Conservation (phyloP, 37 sponge, comb jelly and placozoan genomes). For the Geodia barretti region DNA sequence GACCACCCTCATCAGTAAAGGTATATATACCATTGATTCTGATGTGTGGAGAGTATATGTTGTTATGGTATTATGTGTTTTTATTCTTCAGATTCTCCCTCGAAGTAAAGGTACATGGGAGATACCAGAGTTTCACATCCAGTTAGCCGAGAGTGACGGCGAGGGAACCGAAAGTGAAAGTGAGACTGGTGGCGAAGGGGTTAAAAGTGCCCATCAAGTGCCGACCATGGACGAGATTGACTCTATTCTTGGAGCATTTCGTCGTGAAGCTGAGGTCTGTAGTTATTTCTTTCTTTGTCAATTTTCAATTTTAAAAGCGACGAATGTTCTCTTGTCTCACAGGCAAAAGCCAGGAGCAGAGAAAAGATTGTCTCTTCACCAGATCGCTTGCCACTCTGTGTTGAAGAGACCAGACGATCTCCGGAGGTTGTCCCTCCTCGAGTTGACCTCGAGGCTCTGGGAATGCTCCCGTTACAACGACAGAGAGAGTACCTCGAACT, state of each 20-base stretch:
- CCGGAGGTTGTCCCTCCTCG: no score
- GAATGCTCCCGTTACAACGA: constrained; percentile 11
- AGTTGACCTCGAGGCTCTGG: background rate
- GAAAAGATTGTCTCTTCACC: no score
- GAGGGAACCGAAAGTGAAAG: background rate
- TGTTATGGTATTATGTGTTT: no score
- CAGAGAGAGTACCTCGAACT: constrained; percentile 38
- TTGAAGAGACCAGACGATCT: no score
- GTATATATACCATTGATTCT: no score
- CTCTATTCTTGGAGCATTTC: background rate
- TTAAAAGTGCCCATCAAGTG: background rate
- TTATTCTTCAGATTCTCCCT: constrained; percentile 18
- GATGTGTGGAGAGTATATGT: no score
- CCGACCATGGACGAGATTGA: background rate
- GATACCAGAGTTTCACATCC: constrained; percentile 2
- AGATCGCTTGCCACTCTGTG: no score
- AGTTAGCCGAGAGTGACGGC: background rate
- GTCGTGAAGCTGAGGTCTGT: background rate
- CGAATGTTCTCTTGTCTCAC: no score
- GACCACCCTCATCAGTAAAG: no score
- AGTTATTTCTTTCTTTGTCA: no score
- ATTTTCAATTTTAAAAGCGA: no score
- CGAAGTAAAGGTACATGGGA: constrained; percentile 36
- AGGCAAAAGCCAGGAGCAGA: no score
- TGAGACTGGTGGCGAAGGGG: background rate